Percentiles rank a stretch among this genome's conserved stretches.
Evolutionary conservation across 2,113 vertebrate species (phyloP).

Genomic region (Gymnogyps californianus): DNA sequence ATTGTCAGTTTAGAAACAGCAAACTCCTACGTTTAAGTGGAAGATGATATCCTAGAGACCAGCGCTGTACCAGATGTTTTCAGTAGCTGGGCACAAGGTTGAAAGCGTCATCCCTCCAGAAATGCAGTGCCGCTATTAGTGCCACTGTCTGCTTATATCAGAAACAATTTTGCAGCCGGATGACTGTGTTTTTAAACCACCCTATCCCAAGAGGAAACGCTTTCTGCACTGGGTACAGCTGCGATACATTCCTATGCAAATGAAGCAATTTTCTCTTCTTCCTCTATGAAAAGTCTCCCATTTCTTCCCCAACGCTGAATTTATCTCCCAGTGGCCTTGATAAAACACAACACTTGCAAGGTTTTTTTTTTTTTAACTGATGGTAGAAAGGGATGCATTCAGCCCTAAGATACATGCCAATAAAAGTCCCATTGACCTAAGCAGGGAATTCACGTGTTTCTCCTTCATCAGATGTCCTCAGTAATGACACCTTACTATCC

Average conservation of each 20-base stretch:
- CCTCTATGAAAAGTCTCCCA: constrained; percentile 7
- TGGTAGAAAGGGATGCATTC: not conserved
- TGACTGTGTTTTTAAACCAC: not conserved
- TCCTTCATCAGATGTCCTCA: not conserved
- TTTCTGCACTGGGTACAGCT: constrained; percentile 2
- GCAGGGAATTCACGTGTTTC: not conserved
- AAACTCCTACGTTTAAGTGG: not conserved
- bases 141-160: not conserved
- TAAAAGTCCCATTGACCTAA: not conserved
- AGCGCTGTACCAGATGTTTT: not conserved
- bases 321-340: not conserved
- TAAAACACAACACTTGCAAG: not conserved
- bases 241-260: constrained; percentile 44
- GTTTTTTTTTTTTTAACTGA: not conserved
- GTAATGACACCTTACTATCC: not conserved
- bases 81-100: not conserved
- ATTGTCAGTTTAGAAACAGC: not conserved
- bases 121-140: not conserved
- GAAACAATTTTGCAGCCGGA: not conserved
- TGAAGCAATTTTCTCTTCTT: constrained; percentile 11
- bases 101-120: not conserved
- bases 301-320: not conserved
- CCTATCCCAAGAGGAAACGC: not conserved
- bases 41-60: not conserved
- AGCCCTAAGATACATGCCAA: not conserved